Conservation (phyloP, 2,113 vertebrate species). For the Chaetura pelagica region DNA sequence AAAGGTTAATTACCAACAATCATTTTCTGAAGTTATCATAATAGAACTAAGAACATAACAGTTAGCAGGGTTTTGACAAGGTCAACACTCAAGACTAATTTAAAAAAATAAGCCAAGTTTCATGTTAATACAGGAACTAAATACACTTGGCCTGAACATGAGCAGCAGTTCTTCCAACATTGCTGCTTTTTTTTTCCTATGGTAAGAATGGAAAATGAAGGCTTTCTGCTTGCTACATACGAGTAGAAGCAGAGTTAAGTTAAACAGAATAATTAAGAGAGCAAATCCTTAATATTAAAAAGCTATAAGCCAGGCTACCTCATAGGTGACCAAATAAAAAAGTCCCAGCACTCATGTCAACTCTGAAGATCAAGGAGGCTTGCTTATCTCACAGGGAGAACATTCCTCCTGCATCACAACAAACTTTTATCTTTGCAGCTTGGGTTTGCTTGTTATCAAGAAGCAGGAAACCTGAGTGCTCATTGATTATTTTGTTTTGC, state of each 20-base stretch:
- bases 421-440: not conserved
- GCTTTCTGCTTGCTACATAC: not conserved
- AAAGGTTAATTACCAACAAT: constrained; percentile 7
- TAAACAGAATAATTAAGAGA: not conserved
- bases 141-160: not conserved
- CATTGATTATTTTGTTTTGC: not conserved
- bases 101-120: not conserved
- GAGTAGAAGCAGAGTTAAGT: not conserved
- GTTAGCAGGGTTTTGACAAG: not conserved
- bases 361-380: not conserved
- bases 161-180: not conserved
- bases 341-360: accelerated
- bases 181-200: not conserved
- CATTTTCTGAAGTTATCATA: not conserved
- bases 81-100: not conserved
- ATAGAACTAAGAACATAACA: not conserved
- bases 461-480: not conserved
- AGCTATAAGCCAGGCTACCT: not conserved
- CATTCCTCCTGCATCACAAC: not conserved
- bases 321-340: not conserved
- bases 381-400: not conserved
- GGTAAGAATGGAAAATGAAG: not conserved
- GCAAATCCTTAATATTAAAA: not conserved
- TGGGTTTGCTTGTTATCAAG: not conserved
- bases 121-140: not conserved